These are phyloP conservation scores for Gasterosteus nipponicus DNA, from an alignment of 2,113 vertebrate species.

Conservation along the genomic window DNA sequence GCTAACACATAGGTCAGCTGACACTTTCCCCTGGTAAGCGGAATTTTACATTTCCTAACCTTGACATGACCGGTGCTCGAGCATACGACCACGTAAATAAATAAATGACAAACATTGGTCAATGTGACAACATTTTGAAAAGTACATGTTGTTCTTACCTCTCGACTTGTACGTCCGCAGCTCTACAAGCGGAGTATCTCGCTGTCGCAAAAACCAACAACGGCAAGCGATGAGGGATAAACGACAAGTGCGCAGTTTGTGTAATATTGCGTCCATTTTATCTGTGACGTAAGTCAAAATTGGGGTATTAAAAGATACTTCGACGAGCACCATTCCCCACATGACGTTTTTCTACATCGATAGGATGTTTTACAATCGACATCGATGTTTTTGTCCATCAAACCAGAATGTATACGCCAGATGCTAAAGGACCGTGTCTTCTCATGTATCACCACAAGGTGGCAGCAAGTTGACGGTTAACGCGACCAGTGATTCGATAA, in stretches of 20 bases:
- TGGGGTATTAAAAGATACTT: background rate
- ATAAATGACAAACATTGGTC: accelerated
- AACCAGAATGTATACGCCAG: too few species aligned
- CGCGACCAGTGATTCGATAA: too few species aligned
- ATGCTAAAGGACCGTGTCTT: background rate
- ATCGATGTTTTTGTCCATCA: background rate
- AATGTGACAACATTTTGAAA: background rate
- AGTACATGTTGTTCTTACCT: slow-evolving; percentile 57
- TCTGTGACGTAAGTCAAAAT: background rate
- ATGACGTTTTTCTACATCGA: background rate
- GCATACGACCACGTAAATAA: accelerated
- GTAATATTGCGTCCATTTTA: too few species aligned
- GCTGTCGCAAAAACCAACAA: slow-evolving; percentile 18
- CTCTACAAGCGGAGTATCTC: background rate
- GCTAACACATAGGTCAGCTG: slow-evolving; percentile 29
- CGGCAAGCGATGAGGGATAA: slow-evolving; percentile 47
- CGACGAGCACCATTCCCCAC: background rate
- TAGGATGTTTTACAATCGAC: background rate
- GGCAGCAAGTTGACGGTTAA: slow-evolving; percentile 33
- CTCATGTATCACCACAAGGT: slow-evolving; percentile 38
- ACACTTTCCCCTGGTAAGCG: slow-evolving; percentile 4
- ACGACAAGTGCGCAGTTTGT: background rate
- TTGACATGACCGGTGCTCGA: background rate
- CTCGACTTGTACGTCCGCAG: background rate
- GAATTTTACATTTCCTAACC: accelerated